phyloP scores from a whole-genome alignment of 2,888 invertebrate genomes.

The Mythimna pallens region DNA sequence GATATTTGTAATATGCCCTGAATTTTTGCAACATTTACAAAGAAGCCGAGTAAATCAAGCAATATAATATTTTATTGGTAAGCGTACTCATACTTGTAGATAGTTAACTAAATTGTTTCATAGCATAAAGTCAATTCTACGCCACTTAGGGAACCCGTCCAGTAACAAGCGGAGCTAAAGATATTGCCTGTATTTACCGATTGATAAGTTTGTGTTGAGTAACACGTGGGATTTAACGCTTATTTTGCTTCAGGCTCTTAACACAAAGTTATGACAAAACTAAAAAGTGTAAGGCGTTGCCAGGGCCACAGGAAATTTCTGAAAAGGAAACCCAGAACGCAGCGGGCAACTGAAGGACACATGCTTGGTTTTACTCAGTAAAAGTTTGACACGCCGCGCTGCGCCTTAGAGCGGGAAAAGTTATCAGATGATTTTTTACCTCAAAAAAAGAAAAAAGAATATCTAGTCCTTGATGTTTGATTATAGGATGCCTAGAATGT shows the following conservation, averaged over 20 bases:
- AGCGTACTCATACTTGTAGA: slow-evolving; percentile 47
- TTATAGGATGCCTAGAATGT: too few species aligned
- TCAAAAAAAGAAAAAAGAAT: too few species aligned
- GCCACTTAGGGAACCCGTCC: slow-evolving; percentile 40
- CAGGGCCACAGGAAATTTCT: too few species aligned
- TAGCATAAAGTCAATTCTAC: slow-evolving; percentile 63
- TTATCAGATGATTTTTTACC: too few species aligned
- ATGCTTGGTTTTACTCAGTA: too few species aligned
- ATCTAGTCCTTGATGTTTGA: too few species aligned
- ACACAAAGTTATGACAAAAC: background rate
- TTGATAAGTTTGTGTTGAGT: background rate
- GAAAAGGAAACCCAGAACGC: too few species aligned
- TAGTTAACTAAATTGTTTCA: slow-evolving; percentile 69
- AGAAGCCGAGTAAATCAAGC: slow-evolving; percentile 42
- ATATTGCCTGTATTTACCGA: slow-evolving; percentile 32
- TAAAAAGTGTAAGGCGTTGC: background rate
- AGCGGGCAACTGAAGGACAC: too few species aligned
- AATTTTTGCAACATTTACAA: slow-evolving; percentile 23
- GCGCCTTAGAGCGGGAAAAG: too few species aligned
- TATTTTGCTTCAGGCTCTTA: background rate
- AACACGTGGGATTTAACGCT: slow-evolving; percentile 4
- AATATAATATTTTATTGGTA: slow-evolving; percentile 50
- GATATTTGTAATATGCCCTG: background rate
- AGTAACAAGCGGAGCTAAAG: slow-evolving; percentile 47
- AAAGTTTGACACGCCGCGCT: too few species aligned